Conservation (phyloP, 2,113 vertebrate genomes). For the Prinia subflava region DNA sequence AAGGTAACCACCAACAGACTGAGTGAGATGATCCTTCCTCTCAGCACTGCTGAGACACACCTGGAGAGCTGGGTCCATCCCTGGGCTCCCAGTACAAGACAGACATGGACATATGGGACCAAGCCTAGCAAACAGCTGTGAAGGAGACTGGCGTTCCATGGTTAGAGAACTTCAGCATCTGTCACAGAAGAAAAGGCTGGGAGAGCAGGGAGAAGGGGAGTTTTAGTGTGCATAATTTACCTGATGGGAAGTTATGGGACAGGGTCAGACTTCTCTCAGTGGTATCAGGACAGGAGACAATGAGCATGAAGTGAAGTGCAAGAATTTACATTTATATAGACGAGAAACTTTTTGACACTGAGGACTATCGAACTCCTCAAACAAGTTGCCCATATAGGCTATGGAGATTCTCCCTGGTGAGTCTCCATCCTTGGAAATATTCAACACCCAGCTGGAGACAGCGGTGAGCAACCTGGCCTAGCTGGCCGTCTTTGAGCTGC, state of each 20-base stretch:
- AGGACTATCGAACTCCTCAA: neutral
- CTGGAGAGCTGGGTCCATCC: neutral
- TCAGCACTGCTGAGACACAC: too few species aligned
- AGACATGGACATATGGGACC: neutral
- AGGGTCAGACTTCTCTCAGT: neutral
- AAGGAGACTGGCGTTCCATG: neutral
- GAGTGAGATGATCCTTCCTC: neutral
- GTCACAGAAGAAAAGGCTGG: neutral
- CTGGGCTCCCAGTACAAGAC: neutral
- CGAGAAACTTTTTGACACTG: neutral
- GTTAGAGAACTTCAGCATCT: neutral
- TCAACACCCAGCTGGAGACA: neutral
- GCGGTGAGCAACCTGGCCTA: neutral
- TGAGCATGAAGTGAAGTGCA: neutral
- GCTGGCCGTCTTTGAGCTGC: neutral
- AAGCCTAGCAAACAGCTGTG: accelerated
- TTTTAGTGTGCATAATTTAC: neutral
- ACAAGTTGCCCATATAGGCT: neutral
- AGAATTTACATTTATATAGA: neutral
- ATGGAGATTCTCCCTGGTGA: neutral
- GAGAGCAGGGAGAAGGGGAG: neutral
- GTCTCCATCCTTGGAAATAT: neutral
- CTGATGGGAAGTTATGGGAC: neutral
- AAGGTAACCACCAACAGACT: neutral
- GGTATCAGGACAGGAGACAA: neutral